Conservation (phyloP, 2,888 invertebrate species). For the Thymelicus lineola region DNA sequence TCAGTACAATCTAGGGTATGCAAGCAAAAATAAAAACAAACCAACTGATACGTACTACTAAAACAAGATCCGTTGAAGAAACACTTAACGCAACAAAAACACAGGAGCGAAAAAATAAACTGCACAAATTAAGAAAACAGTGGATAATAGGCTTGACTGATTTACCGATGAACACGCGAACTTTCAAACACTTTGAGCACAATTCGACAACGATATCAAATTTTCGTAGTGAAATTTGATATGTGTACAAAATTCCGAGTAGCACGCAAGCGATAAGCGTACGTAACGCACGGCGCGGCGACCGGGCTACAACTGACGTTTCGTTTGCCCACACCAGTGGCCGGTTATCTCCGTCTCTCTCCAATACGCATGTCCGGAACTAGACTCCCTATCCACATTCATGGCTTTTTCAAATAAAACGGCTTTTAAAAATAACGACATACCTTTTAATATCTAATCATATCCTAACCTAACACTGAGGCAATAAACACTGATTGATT, state of each 20-base stretch:
- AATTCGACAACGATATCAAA: conserved; percentile 81
- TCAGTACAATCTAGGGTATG: conserved; percentile 39
- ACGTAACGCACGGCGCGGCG: conserved; percentile 66
- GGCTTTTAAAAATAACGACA: conserved; percentile 16
- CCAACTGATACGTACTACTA: conserved; percentile 67
- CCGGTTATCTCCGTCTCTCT: conserved; percentile 71
- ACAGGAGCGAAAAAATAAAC: conserved; percentile 62
- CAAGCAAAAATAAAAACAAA: conserved; percentile 51
- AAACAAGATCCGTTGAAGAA: conserved; percentile 65
- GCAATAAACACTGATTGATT: conserved; percentile 7
- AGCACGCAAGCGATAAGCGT: conserved; percentile 44
- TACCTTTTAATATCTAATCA: conserved; percentile 13
- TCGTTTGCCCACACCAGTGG: conserved; percentile 57
- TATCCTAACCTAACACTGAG: neutral
- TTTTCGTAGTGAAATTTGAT: conserved; percentile 83
- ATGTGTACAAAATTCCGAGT: conserved; percentile 72
- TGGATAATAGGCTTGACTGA: conserved; percentile 49
- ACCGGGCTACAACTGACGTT: conserved; percentile 75
- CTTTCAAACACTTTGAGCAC: conserved; percentile 74
- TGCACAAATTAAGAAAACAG: conserved; percentile 47
- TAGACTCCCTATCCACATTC: conserved; percentile 57
- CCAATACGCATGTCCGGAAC: conserved; percentile 81
- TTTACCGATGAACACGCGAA: conserved; percentile 70
- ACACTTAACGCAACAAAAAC: conserved; percentile 73
- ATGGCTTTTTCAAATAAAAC: conserved; percentile 26